Evolutionary conservation across 2,888 invertebrate species (phyloP).

Genomic region (Loripinus fragilis): DNA sequence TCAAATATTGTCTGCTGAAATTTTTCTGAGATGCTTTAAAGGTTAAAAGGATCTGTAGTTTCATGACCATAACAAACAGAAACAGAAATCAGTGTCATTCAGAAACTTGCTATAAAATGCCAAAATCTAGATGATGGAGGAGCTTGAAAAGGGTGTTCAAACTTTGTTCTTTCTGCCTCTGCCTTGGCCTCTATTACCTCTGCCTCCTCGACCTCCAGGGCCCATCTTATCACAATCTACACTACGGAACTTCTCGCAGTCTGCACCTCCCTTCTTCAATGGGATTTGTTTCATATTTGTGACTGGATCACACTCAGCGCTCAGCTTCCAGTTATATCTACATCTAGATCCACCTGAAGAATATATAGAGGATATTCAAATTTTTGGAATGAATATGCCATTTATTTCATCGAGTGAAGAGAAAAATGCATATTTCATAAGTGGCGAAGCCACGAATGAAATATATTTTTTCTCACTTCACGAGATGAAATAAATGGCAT

Average conservation of each 20-base stretch:
- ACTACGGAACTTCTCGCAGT: neutral
- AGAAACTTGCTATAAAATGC: conserved; percentile 2
- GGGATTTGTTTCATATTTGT: neutral
- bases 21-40: too few relatives aligned
- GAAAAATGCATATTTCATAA: too few relatives aligned
- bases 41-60: too few relatives aligned
- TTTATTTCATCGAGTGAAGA: too few relatives aligned
- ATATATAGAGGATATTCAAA: too few relatives aligned
- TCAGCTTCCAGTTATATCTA: neutral
- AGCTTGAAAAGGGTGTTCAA: conserved; percentile 2
- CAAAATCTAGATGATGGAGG: neutral
- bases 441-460: too few relatives aligned
- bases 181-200: neutral
- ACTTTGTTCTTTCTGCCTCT: neutral
- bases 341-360: neutral
- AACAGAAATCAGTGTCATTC: too few relatives aligned
- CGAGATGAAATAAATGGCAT: too few relatives aligned
- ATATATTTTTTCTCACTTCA: too few relatives aligned
- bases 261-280: neutral
- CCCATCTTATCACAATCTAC: neutral
- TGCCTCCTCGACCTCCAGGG: neutral
- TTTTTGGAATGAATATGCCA: too few relatives aligned
- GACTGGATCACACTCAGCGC: neutral
- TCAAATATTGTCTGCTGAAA: too few relatives aligned
- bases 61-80: too few relatives aligned